Evolutionary conservation across 2,113 vertebrate species (phyloP), one percentile per base, ranked within the genome.

Genomic region (Aphyosemion australe): DNA sequence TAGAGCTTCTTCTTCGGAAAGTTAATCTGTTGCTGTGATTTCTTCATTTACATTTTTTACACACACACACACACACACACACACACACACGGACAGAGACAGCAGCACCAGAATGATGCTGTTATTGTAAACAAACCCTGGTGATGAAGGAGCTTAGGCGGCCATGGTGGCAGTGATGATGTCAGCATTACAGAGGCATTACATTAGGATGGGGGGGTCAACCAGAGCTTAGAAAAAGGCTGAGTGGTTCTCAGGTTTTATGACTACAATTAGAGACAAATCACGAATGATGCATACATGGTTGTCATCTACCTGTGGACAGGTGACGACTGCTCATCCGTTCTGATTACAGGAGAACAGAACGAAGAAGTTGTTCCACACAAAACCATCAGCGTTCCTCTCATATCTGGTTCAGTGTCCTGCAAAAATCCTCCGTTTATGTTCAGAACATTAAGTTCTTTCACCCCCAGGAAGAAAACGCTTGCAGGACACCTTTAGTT

Each of bases 61-160:
- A 26, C 26, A 26, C 26, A 26, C 14, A 12, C 32, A 6, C 15
- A 18, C 9, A 31, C 16, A 39, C 32, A 18, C 2, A 55, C 10
- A 26, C 21, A 46, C 41, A 26, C 37, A 71, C 37, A 55, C 72
- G 56, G 20, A 46, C 49, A 77, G 18, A 60, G n/a, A 62, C 49
- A 49, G 3, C 8, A 34, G 39, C 18, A 21, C 53, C 61, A 34
- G 26, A 48, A 18, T 6, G 34, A 56, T 19, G 19, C 43, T 26
- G 47, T 45, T 6, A n/a, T 15, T 63, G 41, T 12, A 32, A 51
- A 49, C 2, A 14, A 56, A 46, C 64, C 47, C 46, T 21, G 9
- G 15, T 55, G 64, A 86, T 82, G 78, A 37, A 54, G 76, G 84
- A 89, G 85, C 84, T 46, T 63, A 79, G 61, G 67, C 77, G 77